Base-by-base conservation (phyloP, 1,140 invertebrate genomes). In the Archivesica marissinica region DNA sequence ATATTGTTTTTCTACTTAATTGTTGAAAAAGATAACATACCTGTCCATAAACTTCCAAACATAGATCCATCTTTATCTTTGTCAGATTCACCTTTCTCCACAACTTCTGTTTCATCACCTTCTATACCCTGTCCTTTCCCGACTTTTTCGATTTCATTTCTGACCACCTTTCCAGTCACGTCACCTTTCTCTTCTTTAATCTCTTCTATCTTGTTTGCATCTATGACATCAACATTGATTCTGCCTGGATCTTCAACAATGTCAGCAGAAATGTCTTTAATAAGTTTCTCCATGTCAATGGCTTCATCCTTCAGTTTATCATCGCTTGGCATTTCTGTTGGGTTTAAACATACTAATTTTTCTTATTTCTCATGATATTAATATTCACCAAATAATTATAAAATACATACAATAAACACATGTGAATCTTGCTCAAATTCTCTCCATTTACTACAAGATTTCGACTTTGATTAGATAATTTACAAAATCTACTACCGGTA, bases 31-130 rank as follows among this genome's bases (percentile, higher is more conserved):
- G n/a, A n/a, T n/a, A 44, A 9, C 61, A 13, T 30, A 72, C 68
- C 68, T 52, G 68, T 47, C 68, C 68, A 72, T 38, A 72, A 38
- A 25, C 44, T 72, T 23, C 41, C 41, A 50, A 72, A 72, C 68
- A 72, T 72, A 13, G 68, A 52, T 35, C 47, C 47, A 33, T 66
- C 41, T 52, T 61, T 30, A 61, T 59, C 28, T 41, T 0, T 77
- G 17, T 39, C 35, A 38, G 54, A 23, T 39, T 25, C 20, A 6
- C 33, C 52, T 77, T 59, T n/a, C 38, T 61, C 28, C 28, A 39
- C 33, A 33, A 15, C 50, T 3, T 1, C 38, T n/a, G 13, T 20
- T 52, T 56, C 25, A 54, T 54, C 23, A 30, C 9, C 0, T 28
- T 56, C 17, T 23, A 2, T 25, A 47, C 38, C 23, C 50, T 47